Evolutionary conservation across 2,113 vertebrate species (phyloP), one percentile per base, ranked within the genome.

Genomic region (Alosa alosa): DNA sequence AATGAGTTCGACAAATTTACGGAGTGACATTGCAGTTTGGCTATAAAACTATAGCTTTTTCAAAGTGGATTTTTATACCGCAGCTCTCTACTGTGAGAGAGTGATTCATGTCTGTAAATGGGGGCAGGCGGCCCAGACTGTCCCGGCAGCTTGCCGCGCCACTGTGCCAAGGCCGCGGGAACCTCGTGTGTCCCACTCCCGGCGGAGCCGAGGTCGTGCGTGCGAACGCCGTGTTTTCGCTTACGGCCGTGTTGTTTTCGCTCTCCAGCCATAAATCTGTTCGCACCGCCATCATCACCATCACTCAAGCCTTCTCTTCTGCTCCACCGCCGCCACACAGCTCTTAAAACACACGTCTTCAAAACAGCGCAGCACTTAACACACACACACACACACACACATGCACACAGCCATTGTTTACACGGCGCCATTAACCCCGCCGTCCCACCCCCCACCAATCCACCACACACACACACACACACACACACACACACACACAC

Each of bases 331-430:
- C 52, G 15, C 55, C 5, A 18, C 18, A 6, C 18, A 6, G 20
- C 18, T 60, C 20, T 60, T 60, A 60, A 22, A 60, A 60, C 55
- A 22, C 55, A 22, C 55, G 18, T 60, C 55, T 60, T 60, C 20
- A 60, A 22, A 60, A 3, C 55, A 60, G 55, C 55, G 18, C 18
- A 60, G 55, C 20, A 60, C 55, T 60, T 60, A 60, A 90, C 87
- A 88, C 68, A 75, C 82, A n/a, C n/a, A n/a, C n/a, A n/a, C n/a
- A 64, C 60, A 64, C 22, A 64, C 72, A 64, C 60, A 64, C 22
- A 25, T 57, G 86, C 18, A 36, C 5, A 84, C 7, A 84, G 49
- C 6, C 55, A 68, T 68, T 31, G 57, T n/a, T 68, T 68, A 60
- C 55, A 20, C 6, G 20, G 6, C 20, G 55, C 55, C 55, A 22